These are phyloP conservation scores for Drosophila virilis DNA, from an alignment of 1,140 invertebrate genomes.

Conservation along the genomic window DNA sequence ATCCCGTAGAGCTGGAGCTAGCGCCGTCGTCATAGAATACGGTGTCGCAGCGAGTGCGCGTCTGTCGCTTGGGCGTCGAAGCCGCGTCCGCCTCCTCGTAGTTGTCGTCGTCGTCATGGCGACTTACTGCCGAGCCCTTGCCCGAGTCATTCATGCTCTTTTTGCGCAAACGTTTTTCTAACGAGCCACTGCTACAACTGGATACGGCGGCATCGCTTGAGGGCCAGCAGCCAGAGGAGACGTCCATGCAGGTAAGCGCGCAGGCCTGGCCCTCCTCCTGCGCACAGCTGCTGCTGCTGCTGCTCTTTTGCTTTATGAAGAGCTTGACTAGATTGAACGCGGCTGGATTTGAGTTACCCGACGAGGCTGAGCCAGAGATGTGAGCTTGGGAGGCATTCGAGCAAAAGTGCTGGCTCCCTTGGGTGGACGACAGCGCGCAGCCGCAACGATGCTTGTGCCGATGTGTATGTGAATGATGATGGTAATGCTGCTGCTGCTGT, in stretches of 20 bases:
- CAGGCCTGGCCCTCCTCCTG: conserved; percentile 74
- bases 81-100: conserved; percentile 14
- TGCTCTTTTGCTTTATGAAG: conserved; percentile 95
- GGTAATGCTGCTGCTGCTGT: conserved; percentile 47
- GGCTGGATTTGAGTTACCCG: conserved; percentile 80
- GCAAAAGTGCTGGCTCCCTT: conserved; percentile 81
- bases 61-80: conserved; percentile 63
- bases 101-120: conserved; percentile 77
- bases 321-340: conserved; percentile 93
- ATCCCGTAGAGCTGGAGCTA: conserved; percentile 75
- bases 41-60: conserved; percentile 56
- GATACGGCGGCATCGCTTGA: conserved; percentile 78
- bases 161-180: conserved; percentile 81
- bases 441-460: conserved; percentile 78
- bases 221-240: conserved; percentile 88
- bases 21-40: conserved; percentile 74
- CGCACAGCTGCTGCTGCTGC: conserved; percentile 84
- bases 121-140: conserved; percentile 85
- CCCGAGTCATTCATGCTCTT: conserved; percentile 84
- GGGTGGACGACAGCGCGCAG: conserved; percentile 73
- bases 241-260: conserved; percentile 86
- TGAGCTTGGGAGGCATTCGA: conserved; percentile 35
- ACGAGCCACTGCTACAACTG: conserved; percentile 71
- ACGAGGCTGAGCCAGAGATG: conserved; percentile 79
- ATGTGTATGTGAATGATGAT: conserved; percentile 33